A percentile compares a stretch with the other conserved stretches of the same genome.
phyloP scores from a whole-genome alignment of 2,113 vertebrate genomes.

The Halcyon senegalensis region DNA sequence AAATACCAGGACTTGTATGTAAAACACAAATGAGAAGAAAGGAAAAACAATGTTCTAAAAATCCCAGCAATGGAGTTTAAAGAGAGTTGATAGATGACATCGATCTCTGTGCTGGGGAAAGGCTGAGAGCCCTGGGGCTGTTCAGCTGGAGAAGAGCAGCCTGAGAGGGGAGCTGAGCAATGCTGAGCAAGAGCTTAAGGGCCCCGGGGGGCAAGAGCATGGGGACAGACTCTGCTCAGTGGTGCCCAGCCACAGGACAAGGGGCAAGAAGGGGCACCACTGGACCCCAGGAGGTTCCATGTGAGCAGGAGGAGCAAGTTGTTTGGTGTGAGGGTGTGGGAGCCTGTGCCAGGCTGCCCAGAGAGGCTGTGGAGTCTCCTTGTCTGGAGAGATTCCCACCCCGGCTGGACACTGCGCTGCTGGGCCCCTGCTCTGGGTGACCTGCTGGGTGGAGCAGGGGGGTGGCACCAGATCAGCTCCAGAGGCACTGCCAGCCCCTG shows the following conservation, averaged over 20 bases:
- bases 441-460: background rate
- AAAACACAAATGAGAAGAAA: constrained; percentile 49
- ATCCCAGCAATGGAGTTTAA: background rate
- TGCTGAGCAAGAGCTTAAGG: background rate
- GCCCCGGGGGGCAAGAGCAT: background rate
- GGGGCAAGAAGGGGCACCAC: too few relatives aligned
- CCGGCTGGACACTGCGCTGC: too few relatives aligned
- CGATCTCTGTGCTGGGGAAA: background rate
- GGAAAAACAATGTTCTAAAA: constrained; percentile 38
- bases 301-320: too few relatives aligned
- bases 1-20: constrained; percentile 53
- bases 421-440: background rate
- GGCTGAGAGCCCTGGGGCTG: background rate
- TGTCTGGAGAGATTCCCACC: too few relatives aligned
- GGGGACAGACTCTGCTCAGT: too few relatives aligned
- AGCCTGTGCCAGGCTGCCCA: too few relatives aligned
- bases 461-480: background rate
- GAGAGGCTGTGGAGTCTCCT: too few relatives aligned
- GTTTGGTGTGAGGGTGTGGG: too few relatives aligned
- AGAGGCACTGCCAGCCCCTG: background rate
- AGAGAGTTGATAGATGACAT: background rate
- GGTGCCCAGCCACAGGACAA: too few relatives aligned
- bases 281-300: too few relatives aligned
- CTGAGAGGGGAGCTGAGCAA: background rate
- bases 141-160: background rate